phyloP scores from a whole-genome alignment of 2,888 invertebrate genomes.

The Yponomeuta malinellus region DNA sequence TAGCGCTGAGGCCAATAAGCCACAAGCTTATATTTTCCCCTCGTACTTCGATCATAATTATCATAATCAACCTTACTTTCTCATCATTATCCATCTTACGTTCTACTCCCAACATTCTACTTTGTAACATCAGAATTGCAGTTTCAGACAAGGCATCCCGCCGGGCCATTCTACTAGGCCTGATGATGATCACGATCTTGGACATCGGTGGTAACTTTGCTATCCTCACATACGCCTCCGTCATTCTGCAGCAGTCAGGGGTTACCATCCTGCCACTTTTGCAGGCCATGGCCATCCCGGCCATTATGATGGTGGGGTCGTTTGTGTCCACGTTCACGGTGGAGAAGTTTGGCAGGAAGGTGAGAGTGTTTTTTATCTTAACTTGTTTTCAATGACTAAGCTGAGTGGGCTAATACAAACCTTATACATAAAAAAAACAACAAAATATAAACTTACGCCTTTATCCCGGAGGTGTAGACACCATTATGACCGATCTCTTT shows the following conservation, averaged over 20 bases:
- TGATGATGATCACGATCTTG: constrained; percentile 17
- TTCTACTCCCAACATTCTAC: background rate
- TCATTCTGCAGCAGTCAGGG: constrained; percentile 17
- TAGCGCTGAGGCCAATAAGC: too few species aligned
- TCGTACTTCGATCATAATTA: too few species aligned
- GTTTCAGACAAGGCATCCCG: constrained; percentile 17
- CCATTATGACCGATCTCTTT: too few species aligned
- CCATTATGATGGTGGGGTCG: constrained; percentile 18
- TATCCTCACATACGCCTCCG: constrained; percentile 19
- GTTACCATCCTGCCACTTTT: constrained; percentile 17
- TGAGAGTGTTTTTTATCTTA: background rate
- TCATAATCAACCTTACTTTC: too few species aligned
- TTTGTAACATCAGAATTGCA: background rate
- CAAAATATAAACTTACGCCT: too few species aligned
- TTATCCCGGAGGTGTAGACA: too few species aligned
- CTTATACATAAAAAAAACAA: too few species aligned
- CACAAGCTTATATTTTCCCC: too few species aligned
- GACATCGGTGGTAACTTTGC: constrained; percentile 18
- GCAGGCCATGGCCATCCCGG: constrained; percentile 19
- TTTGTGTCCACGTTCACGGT: constrained; percentile 14
- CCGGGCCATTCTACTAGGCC: constrained; percentile 14
- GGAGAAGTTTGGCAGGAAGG: constrained; percentile 21
- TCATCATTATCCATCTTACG: too few species aligned
- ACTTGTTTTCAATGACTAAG: too few species aligned
- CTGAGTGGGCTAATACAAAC: too few species aligned